phyloP scores from a whole-genome alignment of 2,113 vertebrate genomes.

The Electrona antarctica region DNA sequence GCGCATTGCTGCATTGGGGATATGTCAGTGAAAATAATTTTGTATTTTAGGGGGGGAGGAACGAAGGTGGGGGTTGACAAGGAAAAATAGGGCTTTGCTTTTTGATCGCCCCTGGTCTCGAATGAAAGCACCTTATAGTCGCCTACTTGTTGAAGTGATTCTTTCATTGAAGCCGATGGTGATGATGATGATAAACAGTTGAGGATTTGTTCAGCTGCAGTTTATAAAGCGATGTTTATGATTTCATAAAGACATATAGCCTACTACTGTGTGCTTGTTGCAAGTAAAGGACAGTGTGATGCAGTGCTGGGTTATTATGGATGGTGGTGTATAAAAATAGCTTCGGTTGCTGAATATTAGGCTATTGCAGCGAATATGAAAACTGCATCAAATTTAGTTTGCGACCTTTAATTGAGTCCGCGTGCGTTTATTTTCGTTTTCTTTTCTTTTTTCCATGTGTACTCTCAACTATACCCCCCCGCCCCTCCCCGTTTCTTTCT shows the following conservation, averaged over 20 bases:
- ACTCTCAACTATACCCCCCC: slow-evolving; percentile 14
- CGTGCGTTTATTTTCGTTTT: slow-evolving; percentile 45
- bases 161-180: not conserved
- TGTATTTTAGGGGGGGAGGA: slow-evolving; percentile 3
- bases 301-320: not conserved
- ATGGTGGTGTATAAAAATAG: not conserved
- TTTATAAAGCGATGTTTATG: slow-evolving; percentile 1
- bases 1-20: slow-evolving; percentile 81
- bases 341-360: not conserved
- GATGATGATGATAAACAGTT: not conserved
- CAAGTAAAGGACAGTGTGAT: not conserved
- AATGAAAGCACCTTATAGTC: too few species aligned
- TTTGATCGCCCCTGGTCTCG: too few species aligned
- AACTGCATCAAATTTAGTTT: not conserved
- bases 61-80: not conserved
- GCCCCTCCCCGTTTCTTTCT: slow-evolving; percentile 44
- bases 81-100: slow-evolving; percentile 4
- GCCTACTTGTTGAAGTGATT: slow-evolving; percentile 62
- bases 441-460: slow-evolving; percentile 6
- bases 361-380: not conserved
- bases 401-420: not conserved
- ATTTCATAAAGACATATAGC: not conserved
- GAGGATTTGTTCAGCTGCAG: not conserved
- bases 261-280: not conserved
- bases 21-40: slow-evolving; percentile 61